Evolutionary conservation across 2,888 invertebrate genomes (phyloP), one percentile per base, ranked within the genome.

Genomic region (Limnephilus rhombicus): DNA sequence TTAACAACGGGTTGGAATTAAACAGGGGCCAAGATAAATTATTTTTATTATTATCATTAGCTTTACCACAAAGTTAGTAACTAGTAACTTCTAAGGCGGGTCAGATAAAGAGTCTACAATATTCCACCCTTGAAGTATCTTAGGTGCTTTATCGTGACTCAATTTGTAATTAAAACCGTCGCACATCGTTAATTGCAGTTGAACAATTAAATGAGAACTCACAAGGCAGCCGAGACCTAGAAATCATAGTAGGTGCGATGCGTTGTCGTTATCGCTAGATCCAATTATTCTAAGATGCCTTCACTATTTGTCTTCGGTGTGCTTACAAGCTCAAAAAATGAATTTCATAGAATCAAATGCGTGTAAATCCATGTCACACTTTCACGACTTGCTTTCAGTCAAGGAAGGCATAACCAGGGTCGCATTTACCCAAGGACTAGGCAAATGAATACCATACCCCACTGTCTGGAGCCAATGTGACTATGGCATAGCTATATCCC

Each of bases 101-200:
- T 37, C 83, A 37, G 83, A 37, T 83, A 49, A 49, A 68, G 24
- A 87, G 29, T 68, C 68, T 12, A 45, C 81, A 18, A 89, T 89
- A 89, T 80, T 34, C 89, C 80, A 37, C 89, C 89, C 80, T 80
- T n/a, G 80, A 89, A n/a, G 41, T 24, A 80, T 80, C 80, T 37
- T 89, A 89, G 53, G 49, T 24, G 80, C 80, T 89, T 89, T 81
- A 41, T 89, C 5, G 89, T 81, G 45, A 89, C 89, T 89, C 45
- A 37, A 89, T 89, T 89, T 15, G 89, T 81, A 89, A 89, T 89
- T 89, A 89, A 89, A 89, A 15, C 41, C 80, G 89, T 89, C 89
- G 80, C 89, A 81, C 89, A 89, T 89, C 89, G 89, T 89, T 89
- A 89, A 81, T n/a, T 80, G n/a, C 45, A 86, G 68, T 87, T 24